Evolutionary conservation across 2,113 vertebrate genomes (phyloP), one percentile per base, ranked within the genome.

Genomic region (Rhynchopsitta pachyrhyncha): DNA sequence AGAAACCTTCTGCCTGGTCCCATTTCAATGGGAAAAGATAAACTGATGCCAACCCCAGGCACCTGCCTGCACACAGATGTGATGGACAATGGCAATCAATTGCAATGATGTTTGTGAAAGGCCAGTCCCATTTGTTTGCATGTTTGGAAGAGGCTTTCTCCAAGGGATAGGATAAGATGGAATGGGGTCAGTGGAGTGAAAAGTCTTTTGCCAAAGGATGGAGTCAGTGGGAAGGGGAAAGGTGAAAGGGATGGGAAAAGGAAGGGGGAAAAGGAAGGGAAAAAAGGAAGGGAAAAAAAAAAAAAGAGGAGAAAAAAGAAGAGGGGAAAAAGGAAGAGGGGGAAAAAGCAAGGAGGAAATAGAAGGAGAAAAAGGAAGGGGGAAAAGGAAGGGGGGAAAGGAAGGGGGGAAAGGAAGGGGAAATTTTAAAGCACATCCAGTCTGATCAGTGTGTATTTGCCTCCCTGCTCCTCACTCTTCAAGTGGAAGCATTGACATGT

Each of bases 361-460:
- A 6, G 20, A 46, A 7, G 11, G 17, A 4, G 6, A 7, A 7
- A n/a, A 18, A 2, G 3, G 7, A 31, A 16, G 22, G 5, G 8
- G 6, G 3, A 10, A 11, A 22, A 13, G 1, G 3, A 7, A 6
- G 12, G 11, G 4, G 5, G 5, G 4, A 15, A 3, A 5, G 39
- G 3, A 27, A 1, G 17, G 28, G 4, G 11, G 8, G 0, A 33
- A 13, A 8, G 8, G 5, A 14, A 29, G 7, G 42, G 19, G 12
- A 5, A 24, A 19, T 37, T 66, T 29, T 20, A 12, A 91, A 57
- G 70, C 44, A 75, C 49, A 85, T 70, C 25, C 57, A 23, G 4
- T 8, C 13, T 50, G 70, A 29, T 64, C 10, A 42, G 31, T 18
- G 37, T 66, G 78, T 5, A 76, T 33, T 77, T 73, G 50, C 70